Evolutionary conservation across 2,888 invertebrate species (phyloP), one percentile per base, ranked within the genome.

Genomic region (Drosophila lutescens): DNA sequence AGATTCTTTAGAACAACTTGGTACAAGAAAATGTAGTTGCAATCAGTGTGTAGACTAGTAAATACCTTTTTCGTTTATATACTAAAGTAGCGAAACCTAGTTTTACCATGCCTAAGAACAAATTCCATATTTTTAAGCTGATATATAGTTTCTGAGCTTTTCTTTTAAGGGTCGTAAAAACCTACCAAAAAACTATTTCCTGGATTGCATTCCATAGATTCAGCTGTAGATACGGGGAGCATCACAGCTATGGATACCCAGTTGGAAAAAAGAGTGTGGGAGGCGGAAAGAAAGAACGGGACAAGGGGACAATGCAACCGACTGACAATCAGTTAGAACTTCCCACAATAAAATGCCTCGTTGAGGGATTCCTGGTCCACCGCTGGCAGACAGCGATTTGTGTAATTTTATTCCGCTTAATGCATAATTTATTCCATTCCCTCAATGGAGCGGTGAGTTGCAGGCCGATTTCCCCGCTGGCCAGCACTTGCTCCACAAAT

Each of bases 401-500:
- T 77, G 79, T 85, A 80, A 78, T 82, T 68, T 74, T 68, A 72
- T 79, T 73, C 80, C 73, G 58, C 67, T 77, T 76, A 79, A 81
- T 84, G 82, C 80, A 86, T 87, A 86, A 79, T 84, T 86, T 86
- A 79, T 79, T 73, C 80, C 74, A 77, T 78, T 73, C 79, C 70
- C 81, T 79, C 77, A 86, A 80, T 78, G 84, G 53, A 69, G 77
- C 36, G 74, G 62, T 69, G 80, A 73, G 69, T 55, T 49, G 44
- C 50, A 9, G 17, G 10, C n/a, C 8, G 2, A 3, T 12, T 15
- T 54, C 15, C 50, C 46, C 55, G 40, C 43, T 46, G 47, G 36
- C 47, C 59, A 61, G 43, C 58, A 62, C 58, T 63, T 72, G 72
- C 59, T 65, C 59, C 60, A 76, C 84, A 73, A 76, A 78, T 81